Evolutionary conservation across 2,888 invertebrate genomes (phyloP), one percentile per base, ranked within the genome.

Genomic region (Caenorhabditis japonica): DNA sequence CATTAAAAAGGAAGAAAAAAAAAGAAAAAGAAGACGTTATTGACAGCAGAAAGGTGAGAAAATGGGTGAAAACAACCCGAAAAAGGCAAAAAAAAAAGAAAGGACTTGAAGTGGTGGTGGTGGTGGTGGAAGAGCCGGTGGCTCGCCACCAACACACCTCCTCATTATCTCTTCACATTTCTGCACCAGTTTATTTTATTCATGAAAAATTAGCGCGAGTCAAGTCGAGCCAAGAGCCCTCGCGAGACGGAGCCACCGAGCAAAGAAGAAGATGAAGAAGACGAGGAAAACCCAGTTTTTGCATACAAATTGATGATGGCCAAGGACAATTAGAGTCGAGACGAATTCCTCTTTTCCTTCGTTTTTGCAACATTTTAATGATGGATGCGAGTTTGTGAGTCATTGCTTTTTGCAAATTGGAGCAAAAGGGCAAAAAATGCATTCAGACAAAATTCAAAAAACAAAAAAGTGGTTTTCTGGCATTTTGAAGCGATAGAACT

Each of bases 121-220:
- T 30, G 5, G 30, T 7, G 7, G 30, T 30, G 7, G 30, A 30
- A 30, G n/a, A n/a, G n/a, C n/a, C n/a, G n/a, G n/a, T n/a, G n/a
- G n/a, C n/a, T 47, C 19, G 25, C 15, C 27, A 17, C 23, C 34
- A 23, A 43, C 39, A 43, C 61, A 36, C 36, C 33, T 43, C 61
- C 56, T 66, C 66, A 66, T 66, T 66, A 66, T 51, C 41, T n/a
- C n/a, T n/a, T n/a, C 41, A 36, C 33, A 56, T 56, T 64, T 56
- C 56, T 49, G 41, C n/a, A n/a, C n/a, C n/a, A n/a, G n/a, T n/a
- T 55, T 51, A 66, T 56, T 66, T 66, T 66, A 66, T 66, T 66
- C 66, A 66, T 66, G 56, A 43, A 43, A 56, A 66, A 66, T 66
- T 66, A 66, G 49, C 47, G 49, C 39, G 12, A 23, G 60, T 51